Conservation (phyloP, 2,888 invertebrate species). For the Cosmia trapezina region DNA sequence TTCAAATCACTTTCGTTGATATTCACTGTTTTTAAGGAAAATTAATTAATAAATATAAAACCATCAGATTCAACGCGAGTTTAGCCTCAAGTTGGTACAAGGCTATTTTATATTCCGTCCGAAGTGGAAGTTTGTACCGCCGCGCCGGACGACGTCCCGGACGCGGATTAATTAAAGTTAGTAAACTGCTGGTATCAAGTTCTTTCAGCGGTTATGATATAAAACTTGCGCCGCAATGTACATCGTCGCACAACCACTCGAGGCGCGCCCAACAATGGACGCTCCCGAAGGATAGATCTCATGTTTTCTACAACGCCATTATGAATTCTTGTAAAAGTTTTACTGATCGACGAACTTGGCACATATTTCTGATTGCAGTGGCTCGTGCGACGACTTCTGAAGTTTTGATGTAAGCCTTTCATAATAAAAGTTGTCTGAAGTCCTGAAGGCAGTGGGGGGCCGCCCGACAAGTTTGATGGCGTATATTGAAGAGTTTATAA, state of each 20-base stretch:
- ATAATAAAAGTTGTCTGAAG: conserved; percentile 24
- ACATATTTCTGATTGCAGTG: conserved; percentile 30
- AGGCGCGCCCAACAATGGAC: neutral
- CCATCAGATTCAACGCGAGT: neutral
- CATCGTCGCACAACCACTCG: neutral
- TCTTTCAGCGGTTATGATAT: conserved; percentile 48
- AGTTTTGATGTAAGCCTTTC: conserved; percentile 18
- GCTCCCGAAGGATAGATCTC: conserved; percentile 2
- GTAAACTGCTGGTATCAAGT: conserved; percentile 53
- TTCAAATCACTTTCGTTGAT: conserved; percentile 44
- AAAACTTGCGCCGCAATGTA: conserved; percentile 29
- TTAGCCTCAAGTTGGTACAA: conserved; percentile 5
- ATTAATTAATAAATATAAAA: conserved; percentile 31
- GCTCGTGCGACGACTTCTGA: conserved; percentile 6
- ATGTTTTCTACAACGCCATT: conserved; percentile 22
- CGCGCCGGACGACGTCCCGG: conserved; percentile 1
- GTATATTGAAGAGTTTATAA: conserved; percentile 10
- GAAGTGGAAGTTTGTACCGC: conserved; percentile 26
- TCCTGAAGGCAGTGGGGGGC: neutral
- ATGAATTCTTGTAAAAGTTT: conserved; percentile 32
- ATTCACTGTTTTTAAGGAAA: conserved; percentile 20
- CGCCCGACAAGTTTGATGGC: conserved; percentile 4
- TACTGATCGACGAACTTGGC: conserved; percentile 20
- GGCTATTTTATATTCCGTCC: conserved; percentile 42
- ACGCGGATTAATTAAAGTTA: conserved; percentile 57